Evolutionary conservation across 2,797 vertebrate species (phyloP), one percentile per base, ranked within the genome.

Genomic region (Microtus californicus): DNA sequence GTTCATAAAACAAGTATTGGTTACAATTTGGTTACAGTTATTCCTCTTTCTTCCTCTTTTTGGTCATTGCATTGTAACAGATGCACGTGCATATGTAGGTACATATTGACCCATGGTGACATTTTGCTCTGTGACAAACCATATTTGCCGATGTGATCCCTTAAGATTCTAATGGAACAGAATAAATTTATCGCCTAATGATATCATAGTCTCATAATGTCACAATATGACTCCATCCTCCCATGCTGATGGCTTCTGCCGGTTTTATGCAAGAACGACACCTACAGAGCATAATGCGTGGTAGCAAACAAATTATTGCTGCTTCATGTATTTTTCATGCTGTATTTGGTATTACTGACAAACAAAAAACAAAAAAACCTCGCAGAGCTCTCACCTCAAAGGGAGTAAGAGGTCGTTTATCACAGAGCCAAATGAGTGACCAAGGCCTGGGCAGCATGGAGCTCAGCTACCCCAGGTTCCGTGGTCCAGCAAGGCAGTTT

Each of bases 41-140:
- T 81, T 89, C 51, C 31, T 74, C 34, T 90, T 88, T 17, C 12
- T 10, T 91, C 34, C 59, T 79, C 34, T 14, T 90, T 95, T 87
- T 83, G 48, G 17, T 81, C 48, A 45, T 77, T 14, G 17, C 31
- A 40, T 89, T 65, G 77, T 71, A 80, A 69, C 0, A 10, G 34
- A 37, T 69, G 1, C 27, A 8, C 34, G 12, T 65, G 17, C 40
- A 5, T 63, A 37, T 14, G 3, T 34, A 63, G 89, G 11, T 91
- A 34, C 15, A 23, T 43, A 48, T 1, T 0, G 31, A 27, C 40
- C 10, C 34, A 34, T 14, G 31, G 8, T 83, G 43, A 63, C 40
- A 45, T 91, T 85, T 76, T 21, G 14, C 43, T 85, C n/a, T 67
- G 13, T 86, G 82, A 76, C 43, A 61, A n/a, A 74, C 15, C 19